Conservation (phyloP, 2,797 vertebrate species). For the Sebastes ruberrimus region DNA sequence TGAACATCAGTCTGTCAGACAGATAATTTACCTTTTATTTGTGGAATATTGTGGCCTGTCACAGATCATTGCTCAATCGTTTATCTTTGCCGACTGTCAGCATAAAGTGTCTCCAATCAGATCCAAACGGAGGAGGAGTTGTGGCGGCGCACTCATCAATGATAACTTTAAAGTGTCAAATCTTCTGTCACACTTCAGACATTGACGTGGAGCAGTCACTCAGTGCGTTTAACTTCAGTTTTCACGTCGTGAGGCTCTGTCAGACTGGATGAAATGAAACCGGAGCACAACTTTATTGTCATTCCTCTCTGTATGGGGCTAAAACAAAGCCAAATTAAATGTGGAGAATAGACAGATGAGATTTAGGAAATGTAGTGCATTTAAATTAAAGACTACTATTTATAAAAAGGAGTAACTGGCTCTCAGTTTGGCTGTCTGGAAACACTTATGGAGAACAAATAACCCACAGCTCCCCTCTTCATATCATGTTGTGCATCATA, state of each 20-base stretch:
- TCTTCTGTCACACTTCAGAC: neutral
- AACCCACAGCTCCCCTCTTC: neutral
- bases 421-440: neutral
- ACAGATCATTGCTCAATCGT: neutral
- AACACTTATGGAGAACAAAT: neutral
- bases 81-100: neutral
- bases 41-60: neutral
- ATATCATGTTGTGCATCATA: neutral
- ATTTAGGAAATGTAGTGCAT: neutral
- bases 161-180: neutral
- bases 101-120: neutral
- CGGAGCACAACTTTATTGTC: neutral
- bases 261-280: neutral
- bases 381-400: neutral
- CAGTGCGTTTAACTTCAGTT: neutral
- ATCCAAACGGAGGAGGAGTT: neutral
- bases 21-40: conserved; percentile 19
- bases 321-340: neutral
- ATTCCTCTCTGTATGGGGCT: neutral
- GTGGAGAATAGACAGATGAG: neutral
- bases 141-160: neutral
- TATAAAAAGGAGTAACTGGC: neutral
- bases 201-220: neutral
- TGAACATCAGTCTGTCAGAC: conserved; percentile 4
- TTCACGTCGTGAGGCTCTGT: neutral